These are phyloP conservation scores for Heptranchias perlo DNA, from an alignment of 2,113 vertebrate species.

Conservation along the genomic window DNA sequence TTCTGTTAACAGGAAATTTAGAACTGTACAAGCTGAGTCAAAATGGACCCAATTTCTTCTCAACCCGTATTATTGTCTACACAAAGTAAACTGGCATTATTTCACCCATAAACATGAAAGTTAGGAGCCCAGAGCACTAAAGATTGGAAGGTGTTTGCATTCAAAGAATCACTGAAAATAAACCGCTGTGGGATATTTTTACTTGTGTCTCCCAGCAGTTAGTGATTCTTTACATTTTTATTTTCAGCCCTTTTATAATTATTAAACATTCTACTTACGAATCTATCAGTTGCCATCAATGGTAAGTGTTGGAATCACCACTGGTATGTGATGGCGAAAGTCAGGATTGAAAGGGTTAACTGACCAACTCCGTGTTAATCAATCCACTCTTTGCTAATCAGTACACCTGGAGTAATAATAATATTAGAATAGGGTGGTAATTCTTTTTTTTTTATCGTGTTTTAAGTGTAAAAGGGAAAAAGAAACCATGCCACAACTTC, in stretches of 20 bases:
- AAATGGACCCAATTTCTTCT: not conserved
- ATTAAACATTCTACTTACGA: not conserved
- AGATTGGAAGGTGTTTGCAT: not conserved
- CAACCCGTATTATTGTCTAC: not conserved
- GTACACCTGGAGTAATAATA: constrained; percentile 14
- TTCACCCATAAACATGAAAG: not conserved
- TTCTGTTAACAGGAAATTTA: not conserved
- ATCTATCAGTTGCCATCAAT: not conserved
- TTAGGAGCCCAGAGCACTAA: not conserved
- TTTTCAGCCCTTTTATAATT: not conserved
- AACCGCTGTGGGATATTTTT: not conserved
- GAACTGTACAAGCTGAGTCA: not conserved
- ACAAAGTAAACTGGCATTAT: not conserved
- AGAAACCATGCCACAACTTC: not conserved
- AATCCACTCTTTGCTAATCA: not conserved
- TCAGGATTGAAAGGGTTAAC: constrained; percentile 6
- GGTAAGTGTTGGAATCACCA: not conserved
- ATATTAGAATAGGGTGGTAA: constrained; percentile 22
- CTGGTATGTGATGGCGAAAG: not conserved
- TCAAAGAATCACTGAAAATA: not conserved
- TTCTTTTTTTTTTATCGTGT: constrained; percentile 8
- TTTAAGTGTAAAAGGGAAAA: constrained; percentile 23
- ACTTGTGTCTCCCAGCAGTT: not conserved
- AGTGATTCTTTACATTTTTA: not conserved
- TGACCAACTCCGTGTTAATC: not conserved